A percentile compares a stretch with the other conserved stretches of the same genome.
phyloP scores from a whole-genome alignment of 2,797 vertebrate species.

The Selene dorsalis region DNA sequence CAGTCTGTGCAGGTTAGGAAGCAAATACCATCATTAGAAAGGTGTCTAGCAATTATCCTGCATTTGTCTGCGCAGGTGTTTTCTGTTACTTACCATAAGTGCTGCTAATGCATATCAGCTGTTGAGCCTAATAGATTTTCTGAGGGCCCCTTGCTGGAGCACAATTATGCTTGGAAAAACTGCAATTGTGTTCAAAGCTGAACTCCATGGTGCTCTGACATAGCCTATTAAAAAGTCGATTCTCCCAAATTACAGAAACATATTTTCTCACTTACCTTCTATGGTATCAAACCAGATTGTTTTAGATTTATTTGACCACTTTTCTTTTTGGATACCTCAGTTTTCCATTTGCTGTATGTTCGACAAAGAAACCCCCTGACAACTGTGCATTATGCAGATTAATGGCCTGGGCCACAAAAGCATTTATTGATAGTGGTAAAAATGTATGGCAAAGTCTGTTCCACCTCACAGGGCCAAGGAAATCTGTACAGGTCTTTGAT shows the following conservation, averaged over 20 bases:
- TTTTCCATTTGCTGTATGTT: neutral
- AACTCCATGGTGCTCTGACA: neutral
- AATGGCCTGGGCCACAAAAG: neutral
- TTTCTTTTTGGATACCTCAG: neutral
- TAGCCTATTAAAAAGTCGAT: neutral
- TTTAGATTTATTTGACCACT: neutral
- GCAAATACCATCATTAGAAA: constrained; percentile 38
- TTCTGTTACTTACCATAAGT: constrained; percentile 33
- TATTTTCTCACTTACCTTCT: neutral
- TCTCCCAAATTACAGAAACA: neutral
- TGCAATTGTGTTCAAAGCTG: neutral
- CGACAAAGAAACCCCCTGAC: neutral
- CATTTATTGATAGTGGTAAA: neutral
- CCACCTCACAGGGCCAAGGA: neutral
- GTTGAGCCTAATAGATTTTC: constrained; percentile 29
- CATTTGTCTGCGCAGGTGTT: constrained; percentile 43
- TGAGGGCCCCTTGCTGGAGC: constrained; percentile 6
- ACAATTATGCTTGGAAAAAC: neutral
- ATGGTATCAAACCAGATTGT: neutral
- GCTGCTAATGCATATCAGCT: constrained; percentile 47
- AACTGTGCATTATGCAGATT: neutral
- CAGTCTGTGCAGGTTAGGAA: constrained; percentile 22
- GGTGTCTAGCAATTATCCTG: constrained; percentile 1
- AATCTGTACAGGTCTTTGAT: neutral
- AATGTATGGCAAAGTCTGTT: neutral